Conservation (phyloP, 2,797 vertebrate genomes). For the Tolypeutes matacus region DNA sequence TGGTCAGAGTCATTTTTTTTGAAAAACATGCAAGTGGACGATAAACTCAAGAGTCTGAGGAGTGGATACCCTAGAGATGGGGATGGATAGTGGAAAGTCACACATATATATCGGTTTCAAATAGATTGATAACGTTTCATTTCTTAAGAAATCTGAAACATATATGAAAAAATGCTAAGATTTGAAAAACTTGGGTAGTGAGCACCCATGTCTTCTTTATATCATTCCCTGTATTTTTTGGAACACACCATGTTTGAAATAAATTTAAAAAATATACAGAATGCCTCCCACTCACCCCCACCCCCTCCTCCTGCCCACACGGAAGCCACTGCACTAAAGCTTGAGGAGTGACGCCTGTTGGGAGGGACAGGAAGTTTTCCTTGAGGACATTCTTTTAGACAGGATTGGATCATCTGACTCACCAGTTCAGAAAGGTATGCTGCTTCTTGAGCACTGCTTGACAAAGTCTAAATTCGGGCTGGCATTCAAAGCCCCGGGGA, state of each 20-base stretch:
- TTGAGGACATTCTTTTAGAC: conserved; percentile 51
- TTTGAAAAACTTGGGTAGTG: no score
- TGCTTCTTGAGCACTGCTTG: conserved; percentile 5
- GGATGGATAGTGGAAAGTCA: neutral
- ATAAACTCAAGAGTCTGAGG: neutral
- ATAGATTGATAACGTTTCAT: neutral
- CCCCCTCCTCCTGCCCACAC: no score
- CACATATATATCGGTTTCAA: neutral
- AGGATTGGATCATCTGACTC: conserved; percentile 35
- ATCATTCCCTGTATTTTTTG: conserved; percentile 5
- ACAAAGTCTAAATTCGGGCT: neutral
- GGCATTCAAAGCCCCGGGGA: neutral
- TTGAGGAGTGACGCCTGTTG: neutral
- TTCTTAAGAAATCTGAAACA: neutral
- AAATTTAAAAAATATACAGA: neutral
- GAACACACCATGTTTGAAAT: neutral
- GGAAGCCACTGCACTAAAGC: neutral
- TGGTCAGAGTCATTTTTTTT: neutral
- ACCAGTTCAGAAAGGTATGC: neutral
- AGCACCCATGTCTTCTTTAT: neutral
- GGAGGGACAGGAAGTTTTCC: neutral
- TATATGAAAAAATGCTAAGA: neutral
- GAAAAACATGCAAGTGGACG: neutral
- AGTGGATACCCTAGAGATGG: neutral
- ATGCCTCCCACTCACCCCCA: no score